Conservation (phyloP, 2,888 invertebrate species). For the Epicampocera succincta region DNA sequence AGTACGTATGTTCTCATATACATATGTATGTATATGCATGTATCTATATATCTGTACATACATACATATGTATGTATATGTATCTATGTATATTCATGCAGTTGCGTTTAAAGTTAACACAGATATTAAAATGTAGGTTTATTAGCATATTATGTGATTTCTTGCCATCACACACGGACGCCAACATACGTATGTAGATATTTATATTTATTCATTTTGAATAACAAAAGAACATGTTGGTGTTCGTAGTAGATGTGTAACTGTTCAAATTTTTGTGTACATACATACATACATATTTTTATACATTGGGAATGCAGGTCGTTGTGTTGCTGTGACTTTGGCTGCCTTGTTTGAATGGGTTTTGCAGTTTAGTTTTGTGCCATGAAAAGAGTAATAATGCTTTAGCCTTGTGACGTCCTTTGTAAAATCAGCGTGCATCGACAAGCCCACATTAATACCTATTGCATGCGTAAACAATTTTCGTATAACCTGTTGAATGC, state of each 20-base stretch:
- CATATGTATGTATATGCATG: neutral
- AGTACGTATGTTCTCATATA: neutral
- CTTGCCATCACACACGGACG: neutral
- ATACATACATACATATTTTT: too few relatives aligned
- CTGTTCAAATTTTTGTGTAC: slow-evolving; percentile 24
- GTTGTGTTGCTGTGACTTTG: slow-evolving; percentile 43
- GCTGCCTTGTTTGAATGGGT: slow-evolving; percentile 34
- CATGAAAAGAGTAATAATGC: slow-evolving; percentile 40
- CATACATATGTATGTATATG: neutral
- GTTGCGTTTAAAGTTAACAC: slow-evolving; percentile 20
- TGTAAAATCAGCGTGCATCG: neutral
- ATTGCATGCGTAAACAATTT: slow-evolving; percentile 24
- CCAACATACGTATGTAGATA: too few relatives aligned
- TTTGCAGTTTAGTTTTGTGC: slow-evolving; percentile 14
- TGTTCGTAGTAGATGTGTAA: slow-evolving; percentile 4
- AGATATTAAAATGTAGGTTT: slow-evolving; percentile 54
- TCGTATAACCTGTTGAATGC: slow-evolving; percentile 48
- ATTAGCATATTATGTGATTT: slow-evolving; percentile 66
- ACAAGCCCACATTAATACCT: slow-evolving; percentile 18
- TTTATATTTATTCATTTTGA: slow-evolving; percentile 2
- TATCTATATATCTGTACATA: too few relatives aligned
- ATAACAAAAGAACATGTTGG: slow-evolving; percentile 24
- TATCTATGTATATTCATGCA: too few relatives aligned
- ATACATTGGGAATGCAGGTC: slow-evolving; percentile 49
- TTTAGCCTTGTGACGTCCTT: slow-evolving; percentile 56